Evolutionary conservation across 1,140 invertebrate genomes (phyloP).

Genomic region (Drosophila insularis): DNA sequence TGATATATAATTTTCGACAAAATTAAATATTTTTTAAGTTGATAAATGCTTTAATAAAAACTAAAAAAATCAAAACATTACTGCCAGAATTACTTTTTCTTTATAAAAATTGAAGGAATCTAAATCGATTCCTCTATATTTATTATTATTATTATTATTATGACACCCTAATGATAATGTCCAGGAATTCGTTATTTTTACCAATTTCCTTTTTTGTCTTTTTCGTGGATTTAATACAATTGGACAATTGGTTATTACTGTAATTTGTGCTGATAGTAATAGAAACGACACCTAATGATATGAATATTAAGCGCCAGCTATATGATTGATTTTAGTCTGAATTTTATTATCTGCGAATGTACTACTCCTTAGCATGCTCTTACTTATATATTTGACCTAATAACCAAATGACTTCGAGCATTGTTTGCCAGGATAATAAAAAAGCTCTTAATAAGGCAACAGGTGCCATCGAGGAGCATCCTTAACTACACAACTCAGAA

Average conservation of each 20-base stretch:
- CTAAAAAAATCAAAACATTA: no score
- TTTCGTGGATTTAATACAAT: constrained; percentile 17
- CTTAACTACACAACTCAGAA: not conserved
- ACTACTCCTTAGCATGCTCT: constrained; percentile 23
- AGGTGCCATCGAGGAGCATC: not conserved
- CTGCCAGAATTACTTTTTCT: no score
- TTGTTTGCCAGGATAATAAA: not conserved
- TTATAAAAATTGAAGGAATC: no score
- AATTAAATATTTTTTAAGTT: no score
- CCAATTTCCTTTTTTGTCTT: not conserved
- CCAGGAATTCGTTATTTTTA: not conserved
- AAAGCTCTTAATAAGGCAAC: not conserved
- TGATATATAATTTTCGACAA: no score
- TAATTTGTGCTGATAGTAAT: constrained; percentile 29
- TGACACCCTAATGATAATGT: no score
- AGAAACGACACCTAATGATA: constrained; percentile 26
- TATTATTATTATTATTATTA: not conserved
- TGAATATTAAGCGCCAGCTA: constrained; percentile 15
- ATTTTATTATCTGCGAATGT: constrained; percentile 36
- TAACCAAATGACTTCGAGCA: not conserved
- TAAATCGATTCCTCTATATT: no score
- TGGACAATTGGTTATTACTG: constrained; percentile 20
- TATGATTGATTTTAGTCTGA: constrained; percentile 45
- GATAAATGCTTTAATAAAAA: no score
- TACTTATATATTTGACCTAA: constrained; percentile 6